Percentiles rank a stretch among this genome's conserved stretches.
These are phyloP conservation scores for Diorhabda carinulata DNA, from an alignment of 1,140 invertebrate genomes.

Conservation along the genomic window DNA sequence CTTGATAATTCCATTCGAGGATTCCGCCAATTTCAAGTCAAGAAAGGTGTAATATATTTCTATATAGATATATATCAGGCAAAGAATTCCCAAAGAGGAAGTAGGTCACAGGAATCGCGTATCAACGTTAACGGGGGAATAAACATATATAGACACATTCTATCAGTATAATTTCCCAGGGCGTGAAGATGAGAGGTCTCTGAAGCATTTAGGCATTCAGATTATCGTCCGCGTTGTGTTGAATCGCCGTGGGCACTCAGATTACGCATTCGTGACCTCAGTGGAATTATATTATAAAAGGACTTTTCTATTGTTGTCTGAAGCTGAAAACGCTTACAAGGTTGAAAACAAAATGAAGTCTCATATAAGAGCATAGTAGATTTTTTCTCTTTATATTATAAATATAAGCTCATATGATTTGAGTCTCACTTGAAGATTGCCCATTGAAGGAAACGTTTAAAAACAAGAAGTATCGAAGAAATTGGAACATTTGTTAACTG, in stretches of 20 bases:
- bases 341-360: too few relatives aligned
- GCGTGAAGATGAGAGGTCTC: slow-evolving; percentile 1
- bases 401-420: too few relatives aligned
- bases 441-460: too few relatives aligned
- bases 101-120: background rate
- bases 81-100: background rate
- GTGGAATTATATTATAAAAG: background rate
- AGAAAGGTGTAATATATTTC: background rate
- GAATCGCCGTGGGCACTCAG: slow-evolving; percentile 1
- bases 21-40: background rate
- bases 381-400: too few relatives aligned
- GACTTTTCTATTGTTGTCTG: too few relatives aligned
- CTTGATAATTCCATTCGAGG: too few relatives aligned
- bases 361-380: too few relatives aligned
- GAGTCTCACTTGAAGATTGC: too few relatives aligned
- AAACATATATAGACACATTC: slow-evolving; percentile 2
- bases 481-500: too few relatives aligned
- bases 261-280: background rate
- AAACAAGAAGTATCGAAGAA: too few relatives aligned
- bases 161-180: slow-evolving; percentile 2
- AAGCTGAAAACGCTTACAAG: too few relatives aligned
- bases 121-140: background rate
- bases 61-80: background rate
- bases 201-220: background rate
- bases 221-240: background rate